Evolutionary conservation across 2,113 vertebrate genomes (phyloP).

Genomic region (Tychaedon coryphoeus): DNA sequence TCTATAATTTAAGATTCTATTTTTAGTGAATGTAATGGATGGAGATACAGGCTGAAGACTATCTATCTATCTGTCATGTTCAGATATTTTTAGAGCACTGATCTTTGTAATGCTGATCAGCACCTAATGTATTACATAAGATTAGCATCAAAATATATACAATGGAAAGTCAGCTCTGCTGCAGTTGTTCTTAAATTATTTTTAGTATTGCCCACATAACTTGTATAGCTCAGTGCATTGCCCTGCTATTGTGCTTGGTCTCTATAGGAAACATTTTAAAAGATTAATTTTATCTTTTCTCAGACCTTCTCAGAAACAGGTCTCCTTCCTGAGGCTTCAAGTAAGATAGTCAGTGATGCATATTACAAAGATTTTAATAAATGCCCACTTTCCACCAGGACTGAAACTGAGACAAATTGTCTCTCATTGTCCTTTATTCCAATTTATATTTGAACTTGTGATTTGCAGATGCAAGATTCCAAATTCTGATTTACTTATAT

Average conservation of each 20-base stretch:
- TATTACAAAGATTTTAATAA: neutral
- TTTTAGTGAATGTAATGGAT: conserved; percentile 36
- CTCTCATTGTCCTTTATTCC: neutral
- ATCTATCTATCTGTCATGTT: conserved; percentile 60
- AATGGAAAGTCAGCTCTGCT: conserved; percentile 43
- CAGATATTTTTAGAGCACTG: conserved; percentile 56
- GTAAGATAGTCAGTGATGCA: neutral
- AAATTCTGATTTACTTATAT: neutral
- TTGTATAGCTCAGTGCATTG: neutral
- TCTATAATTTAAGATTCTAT: conserved; percentile 7
- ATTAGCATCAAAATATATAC: conserved; percentile 63
- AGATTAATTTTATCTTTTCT: neutral
- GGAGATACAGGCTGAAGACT: conserved; percentile 33
- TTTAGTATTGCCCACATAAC: conserved; percentile 39
- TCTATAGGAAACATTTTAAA: neutral
- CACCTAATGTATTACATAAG: conserved; percentile 52
- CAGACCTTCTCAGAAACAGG: neutral
- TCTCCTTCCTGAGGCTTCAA: neutral
- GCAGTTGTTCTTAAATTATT: conserved; percentile 48
- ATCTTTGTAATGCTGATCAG: conserved; percentile 68
- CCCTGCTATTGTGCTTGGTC: neutral
- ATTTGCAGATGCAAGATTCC: neutral
- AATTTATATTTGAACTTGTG: neutral
- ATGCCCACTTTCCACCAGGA: neutral
- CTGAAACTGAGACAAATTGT: neutral